Base-by-base conservation (phyloP, 2,888 invertebrate genomes). In the Pollenia labialis region DNA sequence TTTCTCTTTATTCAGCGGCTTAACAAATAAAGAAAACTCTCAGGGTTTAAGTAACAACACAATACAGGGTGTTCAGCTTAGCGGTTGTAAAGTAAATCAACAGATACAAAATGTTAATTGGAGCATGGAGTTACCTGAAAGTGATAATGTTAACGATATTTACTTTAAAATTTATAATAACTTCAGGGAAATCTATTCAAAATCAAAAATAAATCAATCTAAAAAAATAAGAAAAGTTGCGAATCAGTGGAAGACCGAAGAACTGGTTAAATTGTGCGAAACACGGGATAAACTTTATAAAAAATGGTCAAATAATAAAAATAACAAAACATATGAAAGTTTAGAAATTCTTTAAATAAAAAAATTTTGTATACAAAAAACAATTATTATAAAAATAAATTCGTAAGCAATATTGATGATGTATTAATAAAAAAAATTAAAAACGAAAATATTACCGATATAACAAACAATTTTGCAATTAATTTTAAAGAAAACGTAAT, bases 331-430 rank as follows among this genome's bases (percentile, higher is more conserved):
- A 3, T 18, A 16, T 12, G 56, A 71, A 14, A 23, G 23, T 72
- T 42, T 23, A 58, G 56, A 72, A 72, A 58, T 10, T 18, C 10
- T 32, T 2, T 60, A 2, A 60, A 60, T 11, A 50, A 75, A 52
- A 62, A 23, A 23, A 23, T 23, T 23, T 23, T 23, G 23, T 23
- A 23, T 23, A 23, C 23, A 23, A 23, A 23, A 23, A 23, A 23
- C 23, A 23, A 23, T 23, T 23, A 23, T 23, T 23, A 23, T 23
- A 23, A 23, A 23, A 23, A 23, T 23, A 23, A 23, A 23, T 23
- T 23, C 23, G 23, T 23, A 7, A 42, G 2, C 16, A 69, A 23
- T 23, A 23, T 23, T 23, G 23, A 23, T 23, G 23, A 23, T 23
- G 23, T 23, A 23, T 23, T 23, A 23, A 23, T 23, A 23, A 23